These are phyloP conservation scores for Pipistrellus pipistrellus DNA, from an alignment of 2,797 vertebrate genomes.

Conservation along the genomic window DNA sequence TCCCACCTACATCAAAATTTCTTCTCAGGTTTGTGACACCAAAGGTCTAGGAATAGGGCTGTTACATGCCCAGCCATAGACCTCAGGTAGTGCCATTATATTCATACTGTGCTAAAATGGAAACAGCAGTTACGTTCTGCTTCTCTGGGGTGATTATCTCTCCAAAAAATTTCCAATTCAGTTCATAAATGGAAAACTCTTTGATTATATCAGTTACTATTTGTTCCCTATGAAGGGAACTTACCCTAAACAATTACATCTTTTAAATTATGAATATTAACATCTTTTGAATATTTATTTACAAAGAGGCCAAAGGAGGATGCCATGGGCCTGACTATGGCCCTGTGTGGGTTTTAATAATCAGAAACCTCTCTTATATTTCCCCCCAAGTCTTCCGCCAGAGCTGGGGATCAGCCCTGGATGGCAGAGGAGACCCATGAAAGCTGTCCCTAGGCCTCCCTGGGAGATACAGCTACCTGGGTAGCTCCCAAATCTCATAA, in stretches of 20 bases:
- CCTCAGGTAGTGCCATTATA: not conserved
- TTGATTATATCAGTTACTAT: not conserved
- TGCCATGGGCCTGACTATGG: not conserved
- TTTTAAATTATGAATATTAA: not conserved
- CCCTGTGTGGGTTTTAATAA: not conserved
- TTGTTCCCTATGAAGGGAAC: not conserved
- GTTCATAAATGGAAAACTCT: not conserved
- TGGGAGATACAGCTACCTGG: not conserved
- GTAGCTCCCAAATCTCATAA: not conserved
- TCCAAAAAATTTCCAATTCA: slow-evolving; percentile 11
- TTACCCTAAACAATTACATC: not conserved
- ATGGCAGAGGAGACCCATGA: not conserved
- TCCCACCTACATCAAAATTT: not conserved
- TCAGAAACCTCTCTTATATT: not conserved
- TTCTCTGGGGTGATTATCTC: not conserved
- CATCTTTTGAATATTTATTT: not conserved
- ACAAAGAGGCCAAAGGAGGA: not conserved
- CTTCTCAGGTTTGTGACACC: not conserved
- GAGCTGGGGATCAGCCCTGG: not conserved
- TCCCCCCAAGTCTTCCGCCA: not conserved
- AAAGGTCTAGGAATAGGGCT: not conserved
- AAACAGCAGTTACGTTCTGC: not conserved
- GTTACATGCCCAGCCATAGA: not conserved
- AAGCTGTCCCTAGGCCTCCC: not conserved
- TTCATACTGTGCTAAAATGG: not conserved